Percentiles rank a stretch among this genome's conserved stretches.
Conservation (phyloP, 2,113 vertebrate species). For the Danionella cerebrum region DNA sequence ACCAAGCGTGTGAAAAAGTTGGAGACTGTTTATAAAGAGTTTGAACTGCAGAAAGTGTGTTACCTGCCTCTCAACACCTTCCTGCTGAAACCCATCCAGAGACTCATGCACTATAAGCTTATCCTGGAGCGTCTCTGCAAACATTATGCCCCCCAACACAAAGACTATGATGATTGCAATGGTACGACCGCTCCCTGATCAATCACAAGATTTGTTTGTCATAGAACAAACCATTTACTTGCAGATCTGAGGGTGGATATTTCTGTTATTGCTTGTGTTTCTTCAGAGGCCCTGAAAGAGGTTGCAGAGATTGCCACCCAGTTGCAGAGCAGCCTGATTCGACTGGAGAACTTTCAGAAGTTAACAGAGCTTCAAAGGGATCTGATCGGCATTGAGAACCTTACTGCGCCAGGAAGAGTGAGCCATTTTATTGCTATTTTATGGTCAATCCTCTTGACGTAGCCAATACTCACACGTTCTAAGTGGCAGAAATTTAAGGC, state of each 20-base stretch:
- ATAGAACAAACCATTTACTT: neutral
- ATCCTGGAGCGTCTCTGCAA: slow-evolving; percentile 81
- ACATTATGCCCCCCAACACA: slow-evolving; percentile 68
- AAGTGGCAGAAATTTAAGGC: neutral
- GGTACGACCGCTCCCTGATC: slow-evolving; percentile 59
- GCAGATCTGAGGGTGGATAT: neutral
- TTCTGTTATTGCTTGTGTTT: neutral
- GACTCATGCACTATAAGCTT: slow-evolving; percentile 87
- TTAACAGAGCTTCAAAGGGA: slow-evolving; percentile 88
- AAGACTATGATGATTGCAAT: slow-evolving; percentile 70
- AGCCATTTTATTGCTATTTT: slow-evolving; percentile 33
- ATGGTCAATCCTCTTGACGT: no score
- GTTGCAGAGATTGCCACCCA: slow-evolving; percentile 75
- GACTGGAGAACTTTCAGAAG: slow-evolving; percentile 93
- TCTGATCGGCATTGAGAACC: slow-evolving; percentile 80
- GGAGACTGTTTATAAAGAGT: slow-evolving; percentile 82
- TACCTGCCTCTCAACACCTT: slow-evolving; percentile 90
- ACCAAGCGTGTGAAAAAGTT: slow-evolving; percentile 75
- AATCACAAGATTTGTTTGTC: no score
- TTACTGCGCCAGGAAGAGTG: slow-evolving; percentile 78
- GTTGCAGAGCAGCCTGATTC: slow-evolving; percentile 82
- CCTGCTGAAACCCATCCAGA: slow-evolving; percentile 90
- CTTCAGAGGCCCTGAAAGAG: slow-evolving; percentile 77
- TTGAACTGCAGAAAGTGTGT: slow-evolving; percentile 94
- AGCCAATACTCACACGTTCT: neutral